Evolutionary conservation across 2,113 vertebrate genomes (phyloP).

Genomic region (Chaenogobius annularis): DNA sequence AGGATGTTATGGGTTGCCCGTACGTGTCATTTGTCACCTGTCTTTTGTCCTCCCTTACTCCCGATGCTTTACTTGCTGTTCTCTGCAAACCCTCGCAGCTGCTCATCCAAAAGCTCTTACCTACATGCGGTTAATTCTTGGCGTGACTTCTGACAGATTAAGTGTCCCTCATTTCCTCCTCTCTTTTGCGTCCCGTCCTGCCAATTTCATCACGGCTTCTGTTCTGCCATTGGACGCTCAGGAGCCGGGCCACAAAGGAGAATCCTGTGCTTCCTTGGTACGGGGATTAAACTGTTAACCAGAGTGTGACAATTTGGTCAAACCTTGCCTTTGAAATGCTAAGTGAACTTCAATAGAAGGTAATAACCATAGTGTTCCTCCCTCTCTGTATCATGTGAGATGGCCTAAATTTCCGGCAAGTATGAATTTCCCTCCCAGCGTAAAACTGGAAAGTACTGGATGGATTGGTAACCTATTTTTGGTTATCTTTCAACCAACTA

Average conservation of each 20-base stretch:
- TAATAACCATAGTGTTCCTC: conserved; percentile 48
- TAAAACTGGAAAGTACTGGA: conserved; percentile 29
- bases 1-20: neutral
- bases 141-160: conserved; percentile 58
- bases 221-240: conserved; percentile 40
- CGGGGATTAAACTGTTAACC: conserved; percentile 68
- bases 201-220: conserved; percentile 49
- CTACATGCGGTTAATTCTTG: conserved; percentile 52
- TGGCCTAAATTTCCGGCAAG: conserved; percentile 46
- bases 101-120: conserved; percentile 50
- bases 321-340: conserved; percentile 67
- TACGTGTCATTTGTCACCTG: neutral
- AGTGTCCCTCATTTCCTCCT: conserved; percentile 39
- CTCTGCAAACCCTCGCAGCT: conserved; percentile 28
- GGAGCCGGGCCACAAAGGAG: conserved; percentile 46
- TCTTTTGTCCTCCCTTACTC: conserved; percentile 15
- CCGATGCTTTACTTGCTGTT: conserved; percentile 34
- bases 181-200: conserved; percentile 32
- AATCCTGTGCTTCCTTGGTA: conserved; percentile 38
- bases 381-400: conserved; percentile 24
- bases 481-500: neutral
- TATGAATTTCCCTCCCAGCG: conserved; percentile 40
- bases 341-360: conserved; percentile 56
- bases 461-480: conserved; percentile 33
- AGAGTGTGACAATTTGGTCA: conserved; percentile 58